Evolutionary conservation across 2,797 vertebrate species (phyloP).

Genomic region (Bucorvus abyssinicus): DNA sequence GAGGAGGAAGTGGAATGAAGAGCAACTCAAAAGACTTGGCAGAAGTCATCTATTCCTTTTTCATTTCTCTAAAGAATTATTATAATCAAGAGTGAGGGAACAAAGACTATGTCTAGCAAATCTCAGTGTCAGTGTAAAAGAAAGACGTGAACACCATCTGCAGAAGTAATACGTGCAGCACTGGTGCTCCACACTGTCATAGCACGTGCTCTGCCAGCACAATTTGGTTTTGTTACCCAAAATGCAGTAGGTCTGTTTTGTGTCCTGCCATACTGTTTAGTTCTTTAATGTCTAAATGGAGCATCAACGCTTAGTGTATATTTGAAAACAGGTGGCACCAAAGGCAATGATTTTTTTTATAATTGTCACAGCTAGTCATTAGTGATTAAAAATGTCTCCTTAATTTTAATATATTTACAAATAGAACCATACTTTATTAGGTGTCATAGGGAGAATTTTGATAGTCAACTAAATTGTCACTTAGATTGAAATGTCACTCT

Average conservation of each 20-base stretch:
- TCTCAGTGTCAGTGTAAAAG: neutral
- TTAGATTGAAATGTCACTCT: neutral
- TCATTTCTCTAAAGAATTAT: neutral
- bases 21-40: neutral
- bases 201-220: neutral
- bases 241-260: neutral
- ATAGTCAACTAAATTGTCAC: neutral
- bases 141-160: neutral
- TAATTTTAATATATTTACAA: neutral
- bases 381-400: neutral
- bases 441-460: neutral
- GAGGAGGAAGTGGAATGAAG: neutral
- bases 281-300: neutral
- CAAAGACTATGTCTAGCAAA: neutral
- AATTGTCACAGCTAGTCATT: neutral
- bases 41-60: neutral
- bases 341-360: neutral
- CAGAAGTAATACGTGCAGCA: neutral
- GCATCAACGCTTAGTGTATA: neutral
- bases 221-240: neutral
- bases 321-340: neutral
- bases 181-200: neutral
- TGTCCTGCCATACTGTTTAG: neutral
- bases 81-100: neutral
- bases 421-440: neutral